Base-by-base conservation (phyloP, 2,888 invertebrate genomes). In the Catonia carolina region DNA sequence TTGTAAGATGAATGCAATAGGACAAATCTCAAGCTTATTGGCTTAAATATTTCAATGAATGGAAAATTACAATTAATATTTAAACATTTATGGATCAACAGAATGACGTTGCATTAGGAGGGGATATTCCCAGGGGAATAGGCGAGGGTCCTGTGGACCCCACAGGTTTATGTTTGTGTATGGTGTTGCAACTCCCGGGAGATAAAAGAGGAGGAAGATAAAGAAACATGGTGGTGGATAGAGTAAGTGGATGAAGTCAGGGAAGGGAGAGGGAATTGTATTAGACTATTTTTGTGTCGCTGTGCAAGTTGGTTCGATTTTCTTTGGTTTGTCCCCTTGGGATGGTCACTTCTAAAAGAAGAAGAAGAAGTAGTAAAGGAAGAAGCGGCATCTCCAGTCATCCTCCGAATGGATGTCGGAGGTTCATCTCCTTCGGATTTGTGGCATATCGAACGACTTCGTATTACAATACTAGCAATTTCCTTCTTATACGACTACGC, bases 201-300 rank as follows among this genome's bases (percentile, higher is more conserved):
- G 27, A 27, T 8, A 8, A 27, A 27, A 8, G 27, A 27, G 27
- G 27, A 27, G 8, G 8, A 27, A 27, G 42, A 45, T 8, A 18
- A 20, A 12, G 42, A 10, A 18, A 2, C 17, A 18, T 4, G 18
- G 42, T 42, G 20, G 42, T 12, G 51, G 47, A n/a, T n/a, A n/a
- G n/a, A n/a, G n/a, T n/a, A n/a, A n/a, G 56, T 2, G 51, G 20
- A 10, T 35, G 31, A 17, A 10, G 17, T 15, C 27, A 35, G 22
- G 52, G 41, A 7, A 35, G 52, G 48, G 48, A 36, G 33, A 45
- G 52, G 41, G 57, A 53, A 53, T 58, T 53, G 53, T 53, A 58
- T 58, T 58, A 58, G 58, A 54, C 58, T 58, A 58, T 58, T 58
- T 51, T 58, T 58, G 58, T 58, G 52, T 33, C 23, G 53, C 49